A percentile compares a stretch with the other conserved stretches of the same genome.
Conservation (phyloP, 2,888 invertebrate species). For the Corythucha ciliata region DNA sequence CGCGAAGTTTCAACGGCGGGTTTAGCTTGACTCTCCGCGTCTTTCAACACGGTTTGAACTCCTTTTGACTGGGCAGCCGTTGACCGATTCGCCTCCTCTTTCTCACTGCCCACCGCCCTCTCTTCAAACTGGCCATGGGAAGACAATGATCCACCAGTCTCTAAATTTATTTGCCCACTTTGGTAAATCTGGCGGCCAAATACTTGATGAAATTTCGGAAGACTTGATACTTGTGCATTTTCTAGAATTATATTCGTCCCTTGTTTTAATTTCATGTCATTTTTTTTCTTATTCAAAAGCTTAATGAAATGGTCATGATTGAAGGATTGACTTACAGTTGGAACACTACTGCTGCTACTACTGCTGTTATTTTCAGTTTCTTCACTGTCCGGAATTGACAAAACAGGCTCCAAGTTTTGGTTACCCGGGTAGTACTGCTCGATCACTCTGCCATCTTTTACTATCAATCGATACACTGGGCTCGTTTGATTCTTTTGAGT, state of each 20-base stretch:
- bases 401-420: slow-evolving; percentile 23
- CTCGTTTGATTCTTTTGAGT: slow-evolving; percentile 14
- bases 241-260: slow-evolving; percentile 21
- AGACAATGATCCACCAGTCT: slow-evolving; percentile 31
- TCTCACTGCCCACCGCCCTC: slow-evolving; percentile 18
- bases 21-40: slow-evolving; percentile 24
- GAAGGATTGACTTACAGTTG: slow-evolving; percentile 18
- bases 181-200: slow-evolving; percentile 60
- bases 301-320: slow-evolving; percentile 27
- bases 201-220: slow-evolving; percentile 71
- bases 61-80: slow-evolving; percentile 40
- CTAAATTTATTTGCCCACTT: slow-evolving; percentile 32
- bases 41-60: slow-evolving; percentile 40
- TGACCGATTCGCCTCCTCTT: slow-evolving; percentile 16
- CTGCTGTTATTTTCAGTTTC: no score
- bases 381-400: slow-evolving; percentile 25
- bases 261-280: slow-evolving; percentile 24
- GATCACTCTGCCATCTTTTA: slow-evolving; percentile 27
- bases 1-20: no score
- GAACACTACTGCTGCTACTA: slow-evolving; percentile 13
- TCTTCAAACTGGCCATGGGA: slow-evolving; percentile 35
- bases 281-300: slow-evolving; percentile 26
- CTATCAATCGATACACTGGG: slow-evolving; percentile 27
- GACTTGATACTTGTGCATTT: slow-evolving; percentile 45
- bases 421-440: slow-evolving; percentile 28